Conservation (phyloP, 2,888 invertebrate genomes). For the Schizotus pectinicornis region DNA sequence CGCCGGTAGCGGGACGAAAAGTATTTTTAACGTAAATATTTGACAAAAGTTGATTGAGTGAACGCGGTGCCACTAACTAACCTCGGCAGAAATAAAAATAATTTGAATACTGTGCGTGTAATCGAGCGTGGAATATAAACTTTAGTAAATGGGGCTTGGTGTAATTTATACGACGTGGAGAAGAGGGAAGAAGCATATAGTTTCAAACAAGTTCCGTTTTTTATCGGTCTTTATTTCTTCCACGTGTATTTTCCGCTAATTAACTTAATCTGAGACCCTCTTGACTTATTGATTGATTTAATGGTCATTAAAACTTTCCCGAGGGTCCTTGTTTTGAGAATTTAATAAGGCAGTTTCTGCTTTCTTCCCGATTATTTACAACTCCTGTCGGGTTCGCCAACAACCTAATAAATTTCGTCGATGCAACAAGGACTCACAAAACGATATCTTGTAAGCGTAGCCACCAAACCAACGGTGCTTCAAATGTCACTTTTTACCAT, state of each 20-base stretch:
- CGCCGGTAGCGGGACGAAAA: neutral
- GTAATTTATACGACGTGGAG: conserved; percentile 45
- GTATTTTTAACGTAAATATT: conserved; percentile 15
- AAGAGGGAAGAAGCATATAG: conserved; percentile 11
- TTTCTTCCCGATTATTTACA: too few species aligned
- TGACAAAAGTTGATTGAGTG: too few species aligned
- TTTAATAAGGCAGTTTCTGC: too few species aligned
- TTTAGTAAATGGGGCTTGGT: conserved; percentile 45
- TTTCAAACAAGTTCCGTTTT: conserved; percentile 9
- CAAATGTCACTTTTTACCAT: too few species aligned
- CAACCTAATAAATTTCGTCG: too few species aligned
- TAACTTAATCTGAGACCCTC: neutral
- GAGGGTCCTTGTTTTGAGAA: too few species aligned
- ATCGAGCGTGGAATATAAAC: conserved; percentile 54
- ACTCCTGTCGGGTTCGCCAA: too few species aligned
- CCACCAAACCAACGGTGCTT: too few species aligned
- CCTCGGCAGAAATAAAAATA: conserved; percentile 49
- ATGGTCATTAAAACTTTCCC: too few species aligned
- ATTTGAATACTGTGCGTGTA: conserved; percentile 51
- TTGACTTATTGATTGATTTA: too few species aligned
- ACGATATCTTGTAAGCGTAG: too few species aligned
- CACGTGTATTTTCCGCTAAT: neutral
- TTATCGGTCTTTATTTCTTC: neutral
- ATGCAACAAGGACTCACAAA: too few species aligned
- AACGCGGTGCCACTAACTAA: conserved; percentile 49